Conservation (phyloP, 1,140 invertebrate species). For the Solenopsis fugax region DNA sequence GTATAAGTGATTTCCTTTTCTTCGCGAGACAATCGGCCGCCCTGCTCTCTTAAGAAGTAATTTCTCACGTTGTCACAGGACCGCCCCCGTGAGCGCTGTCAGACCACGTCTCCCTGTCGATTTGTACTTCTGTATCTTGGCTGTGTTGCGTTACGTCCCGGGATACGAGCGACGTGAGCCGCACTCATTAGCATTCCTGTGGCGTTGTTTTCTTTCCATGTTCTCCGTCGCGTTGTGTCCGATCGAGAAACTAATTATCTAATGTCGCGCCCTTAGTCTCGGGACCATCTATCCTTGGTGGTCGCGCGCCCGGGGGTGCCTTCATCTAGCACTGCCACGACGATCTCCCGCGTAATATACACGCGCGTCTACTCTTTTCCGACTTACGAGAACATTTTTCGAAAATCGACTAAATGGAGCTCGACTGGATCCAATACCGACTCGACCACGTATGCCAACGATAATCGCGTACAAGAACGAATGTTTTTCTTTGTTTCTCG, state of each 20-base stretch:
- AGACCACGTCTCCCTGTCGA: constrained; percentile 54
- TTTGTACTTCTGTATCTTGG: constrained; percentile 63
- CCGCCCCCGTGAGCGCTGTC: constrained; percentile 16
- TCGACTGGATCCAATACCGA: not conserved
- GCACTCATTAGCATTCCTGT: constrained; percentile 71
- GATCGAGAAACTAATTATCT: constrained; percentile 82
- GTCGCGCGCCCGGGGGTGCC: constrained; percentile 27
- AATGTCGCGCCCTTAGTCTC: constrained; percentile 71
- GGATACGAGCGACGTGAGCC: constrained; percentile 47
- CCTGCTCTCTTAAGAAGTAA: constrained; percentile 52
- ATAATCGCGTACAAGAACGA: not conserved
- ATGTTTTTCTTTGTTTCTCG: constrained; percentile 35
- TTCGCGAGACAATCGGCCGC: constrained; percentile 49
- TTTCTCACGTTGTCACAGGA: constrained; percentile 45
- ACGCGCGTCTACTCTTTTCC: not conserved
- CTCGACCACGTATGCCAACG: not conserved
- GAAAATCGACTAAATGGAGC: not conserved
- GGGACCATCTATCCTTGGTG: constrained; percentile 69
- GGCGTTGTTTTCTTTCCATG: constrained; percentile 66
- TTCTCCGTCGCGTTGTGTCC: constrained; percentile 68
- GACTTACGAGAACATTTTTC: constrained; percentile 38
- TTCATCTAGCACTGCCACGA: constrained; percentile 54
- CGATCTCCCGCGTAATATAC: constrained; percentile 18
- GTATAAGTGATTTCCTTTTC: constrained; percentile 57
- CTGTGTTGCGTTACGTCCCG: constrained; percentile 41